A percentile compares a stretch with the other conserved stretches of the same genome.
These are phyloP conservation scores for Calvadosia cruxmelitensis DNA, from an alignment of 30 jellyfish, hydroid and myxozoan genomes.

Conservation along the genomic window DNA sequence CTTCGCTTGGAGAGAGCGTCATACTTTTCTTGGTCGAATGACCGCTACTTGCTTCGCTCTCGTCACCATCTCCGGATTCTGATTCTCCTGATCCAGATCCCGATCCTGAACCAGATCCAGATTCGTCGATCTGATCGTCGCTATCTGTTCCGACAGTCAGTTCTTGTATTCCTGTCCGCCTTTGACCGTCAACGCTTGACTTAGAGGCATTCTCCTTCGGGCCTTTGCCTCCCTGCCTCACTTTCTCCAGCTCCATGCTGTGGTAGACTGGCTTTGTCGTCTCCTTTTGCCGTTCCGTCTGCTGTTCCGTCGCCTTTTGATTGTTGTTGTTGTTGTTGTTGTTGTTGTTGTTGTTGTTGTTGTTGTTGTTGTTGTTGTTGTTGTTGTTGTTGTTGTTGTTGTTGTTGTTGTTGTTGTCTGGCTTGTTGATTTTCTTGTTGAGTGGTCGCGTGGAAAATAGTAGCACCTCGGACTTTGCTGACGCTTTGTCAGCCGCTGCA, in stretches of 20 bases:
- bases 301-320: constrained; percentile 3
- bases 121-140: constrained; percentile 8
- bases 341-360: constrained; percentile 56
- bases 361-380: constrained; percentile 43
- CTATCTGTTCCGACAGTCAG: constrained; percentile 7
- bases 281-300: background rate
- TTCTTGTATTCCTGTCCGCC: background rate
- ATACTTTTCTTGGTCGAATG: background rate
- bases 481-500: background rate
- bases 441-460: constrained; percentile 9
- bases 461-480: constrained; percentile 6
- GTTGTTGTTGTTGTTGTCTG: background rate
- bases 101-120: constrained; percentile 59
- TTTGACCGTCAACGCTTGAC: background rate
- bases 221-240: too few species aligned
- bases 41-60: background rate
- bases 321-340: constrained; percentile 39
- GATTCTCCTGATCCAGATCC: constrained; percentile 54
- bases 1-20: constrained; percentile 46
- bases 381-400: too few species aligned
- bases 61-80: background rate
- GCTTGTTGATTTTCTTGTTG: background rate
- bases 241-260: too few species aligned
- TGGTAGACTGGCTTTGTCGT: background rate
- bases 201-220: background rate